Base-by-base conservation (phyloP, 2,797 vertebrate species). In the Gymnopithys bicolor region DNA sequence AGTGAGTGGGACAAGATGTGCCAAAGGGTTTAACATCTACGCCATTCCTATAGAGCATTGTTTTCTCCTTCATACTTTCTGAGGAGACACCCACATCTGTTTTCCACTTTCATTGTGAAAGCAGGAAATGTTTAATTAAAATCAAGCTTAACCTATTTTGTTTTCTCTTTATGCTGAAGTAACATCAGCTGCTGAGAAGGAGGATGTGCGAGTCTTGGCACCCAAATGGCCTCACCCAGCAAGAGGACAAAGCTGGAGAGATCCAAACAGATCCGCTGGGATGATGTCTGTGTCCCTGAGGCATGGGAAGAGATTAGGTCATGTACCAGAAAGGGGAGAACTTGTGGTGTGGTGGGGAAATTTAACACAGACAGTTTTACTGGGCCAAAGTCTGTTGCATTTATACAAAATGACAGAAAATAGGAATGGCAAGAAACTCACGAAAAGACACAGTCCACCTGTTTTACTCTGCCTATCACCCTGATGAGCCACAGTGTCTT, bases 101-200 rank as follows among this genome's bases (percentile, higher is more conserved):
- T 95, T 94, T 93, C 84, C 93, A 95, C 81, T 95, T 85, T 62
- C 92, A 92, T 93, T 95, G 94, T 95, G 78, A 96, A 92, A 89
- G 88, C 96, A 96, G 94, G 93, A 97, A 97, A 90, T 13, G 60
- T 97, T 89, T 95, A 89, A 97, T 96, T 95, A 94, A 95, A 94
- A 93, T 90, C 84, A 58, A 94, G 70, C 56, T 73, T 89, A 93
- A 92, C 52, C 45, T 64, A 79, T 45, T 90, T 89, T 77, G 86
- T 85, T 96, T 94, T 87, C 48, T 55, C 75, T 76, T 90, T 37
- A 9, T 51, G 49, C 37, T 3, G 4, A 83, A 89, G 93, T 56
- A 79, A 64, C 64, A 87, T 80, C 81, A 95, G 49, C 60, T 49
- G 12, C 56, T 58, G 28, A 84, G 49, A 94, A 63, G 63, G 63